Conservation (phyloP, 2,888 invertebrate species). For the Drosophila fungiperda region DNA sequence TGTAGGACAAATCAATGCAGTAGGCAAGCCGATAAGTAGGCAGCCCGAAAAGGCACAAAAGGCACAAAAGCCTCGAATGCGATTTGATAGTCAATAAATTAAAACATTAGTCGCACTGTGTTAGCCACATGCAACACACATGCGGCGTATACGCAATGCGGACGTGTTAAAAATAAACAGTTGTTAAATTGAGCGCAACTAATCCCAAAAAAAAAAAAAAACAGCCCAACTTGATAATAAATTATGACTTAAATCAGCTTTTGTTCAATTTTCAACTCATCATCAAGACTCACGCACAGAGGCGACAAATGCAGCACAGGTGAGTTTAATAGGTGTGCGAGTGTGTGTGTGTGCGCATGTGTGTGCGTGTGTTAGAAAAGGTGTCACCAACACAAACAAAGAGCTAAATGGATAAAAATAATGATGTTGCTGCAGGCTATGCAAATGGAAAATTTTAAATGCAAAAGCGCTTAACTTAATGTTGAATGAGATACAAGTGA, state of each 20-base stretch:
- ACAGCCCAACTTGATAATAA: constrained; percentile 66
- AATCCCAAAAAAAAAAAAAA: constrained; percentile 50
- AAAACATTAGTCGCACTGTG: constrained; percentile 62
- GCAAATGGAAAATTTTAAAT: constrained; percentile 57
- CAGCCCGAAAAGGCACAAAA: constrained; percentile 26
- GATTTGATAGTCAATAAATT: constrained; percentile 77
- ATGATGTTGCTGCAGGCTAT: constrained; percentile 50
- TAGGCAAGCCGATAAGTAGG: constrained; percentile 45
- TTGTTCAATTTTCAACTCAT: constrained; percentile 80
- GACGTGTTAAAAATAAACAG: constrained; percentile 81
- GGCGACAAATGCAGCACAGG: constrained; percentile 47
- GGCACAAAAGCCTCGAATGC: constrained; percentile 47
- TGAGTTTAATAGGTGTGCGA: constrained; percentile 57
- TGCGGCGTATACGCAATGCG: constrained; percentile 66
- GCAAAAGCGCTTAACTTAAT: constrained; percentile 64
- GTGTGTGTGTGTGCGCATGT: constrained; percentile 2
- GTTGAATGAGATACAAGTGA: constrained; percentile 37
- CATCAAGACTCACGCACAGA: constrained; percentile 49
- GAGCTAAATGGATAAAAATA: constrained; percentile 69
- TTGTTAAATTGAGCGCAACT: constrained; percentile 77
- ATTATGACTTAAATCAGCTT: constrained; percentile 82
- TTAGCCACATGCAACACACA: constrained; percentile 26
- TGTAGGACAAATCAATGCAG: constrained; percentile 77
- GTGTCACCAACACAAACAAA: constrained; percentile 67
- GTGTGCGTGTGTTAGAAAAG: constrained; percentile 55